These are phyloP conservation scores for Ganaspis brasiliensis DNA, from an alignment of 2,888 invertebrate species.

Conservation along the genomic window DNA sequence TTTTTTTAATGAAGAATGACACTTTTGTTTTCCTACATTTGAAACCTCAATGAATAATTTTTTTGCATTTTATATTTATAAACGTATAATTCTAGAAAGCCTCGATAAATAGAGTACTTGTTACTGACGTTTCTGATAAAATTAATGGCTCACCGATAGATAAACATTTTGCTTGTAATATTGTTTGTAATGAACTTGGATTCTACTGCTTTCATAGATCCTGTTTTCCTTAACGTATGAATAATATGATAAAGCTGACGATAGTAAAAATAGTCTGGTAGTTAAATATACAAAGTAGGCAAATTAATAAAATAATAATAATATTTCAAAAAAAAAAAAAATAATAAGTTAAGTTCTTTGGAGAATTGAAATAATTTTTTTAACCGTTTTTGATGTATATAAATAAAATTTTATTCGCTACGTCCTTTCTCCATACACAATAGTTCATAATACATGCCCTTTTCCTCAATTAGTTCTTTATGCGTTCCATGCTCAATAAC, in stretches of 20 bases:
- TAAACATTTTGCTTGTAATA: constrained; percentile 13
- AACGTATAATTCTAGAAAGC: constrained; percentile 6
- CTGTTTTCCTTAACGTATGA: neutral
- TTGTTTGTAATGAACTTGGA: constrained; percentile 16
- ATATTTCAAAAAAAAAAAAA: neutral
- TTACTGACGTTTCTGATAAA: neutral
- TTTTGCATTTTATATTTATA: neutral
- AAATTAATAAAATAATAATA: neutral
- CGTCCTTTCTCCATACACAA: constrained; percentile 77
- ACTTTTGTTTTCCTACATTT: neutral
- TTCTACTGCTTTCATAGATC: neutral
- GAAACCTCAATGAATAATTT: neutral
- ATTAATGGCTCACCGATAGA: constrained; percentile 2
- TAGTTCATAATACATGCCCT: constrained; percentile 86
- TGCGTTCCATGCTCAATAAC: constrained; percentile 89
- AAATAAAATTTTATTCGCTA: neutral
- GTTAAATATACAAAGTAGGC: neutral
- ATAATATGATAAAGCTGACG: neutral
- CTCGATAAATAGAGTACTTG: neutral
- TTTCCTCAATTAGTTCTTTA: constrained; percentile 83
- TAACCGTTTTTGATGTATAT: neutral
- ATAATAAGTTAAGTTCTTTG: neutral
- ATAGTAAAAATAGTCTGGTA: neutral
- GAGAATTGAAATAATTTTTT: neutral
- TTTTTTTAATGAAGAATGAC: neutral